Conservation (phyloP, 23 tunicate genomes). For the Oikopleura dioica region DNA sequence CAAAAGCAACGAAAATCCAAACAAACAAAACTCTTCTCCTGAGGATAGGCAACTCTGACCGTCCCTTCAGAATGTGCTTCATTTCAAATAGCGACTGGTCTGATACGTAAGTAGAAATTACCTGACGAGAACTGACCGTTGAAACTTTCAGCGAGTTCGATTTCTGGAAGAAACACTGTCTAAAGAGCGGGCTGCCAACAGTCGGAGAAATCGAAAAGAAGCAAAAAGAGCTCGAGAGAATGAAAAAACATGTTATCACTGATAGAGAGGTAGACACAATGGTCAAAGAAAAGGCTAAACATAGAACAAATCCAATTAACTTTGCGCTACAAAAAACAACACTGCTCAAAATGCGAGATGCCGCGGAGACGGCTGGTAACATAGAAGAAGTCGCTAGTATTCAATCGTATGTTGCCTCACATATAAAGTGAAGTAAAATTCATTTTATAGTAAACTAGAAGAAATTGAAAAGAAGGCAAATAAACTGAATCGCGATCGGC, state of each 20-base stretch:
- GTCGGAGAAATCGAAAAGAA: not conserved
- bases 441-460: not conserved
- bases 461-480: not conserved
- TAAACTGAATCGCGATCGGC: not conserved
- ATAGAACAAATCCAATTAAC: not conserved
- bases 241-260: not conserved
- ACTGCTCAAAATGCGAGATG: not conserved
- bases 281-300: not conserved
- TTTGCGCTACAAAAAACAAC: not conserved
- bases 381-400: not conserved
- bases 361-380: not conserved
- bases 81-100: not conserved
- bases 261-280: not conserved
- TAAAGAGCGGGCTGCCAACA: not conserved
- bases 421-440: too few species aligned
- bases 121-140: not conserved
- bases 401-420: too few species aligned
- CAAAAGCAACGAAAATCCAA: not conserved
- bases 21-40: not conserved
- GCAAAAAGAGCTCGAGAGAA: not conserved
- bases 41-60: not conserved
- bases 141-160: not conserved
- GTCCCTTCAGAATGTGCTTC: not conserved
- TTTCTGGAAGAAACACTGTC: not conserved
- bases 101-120: not conserved